Evolutionary conservation across 1,140 invertebrate genomes (phyloP).

Genomic region (Pissodes strobi): DNA sequence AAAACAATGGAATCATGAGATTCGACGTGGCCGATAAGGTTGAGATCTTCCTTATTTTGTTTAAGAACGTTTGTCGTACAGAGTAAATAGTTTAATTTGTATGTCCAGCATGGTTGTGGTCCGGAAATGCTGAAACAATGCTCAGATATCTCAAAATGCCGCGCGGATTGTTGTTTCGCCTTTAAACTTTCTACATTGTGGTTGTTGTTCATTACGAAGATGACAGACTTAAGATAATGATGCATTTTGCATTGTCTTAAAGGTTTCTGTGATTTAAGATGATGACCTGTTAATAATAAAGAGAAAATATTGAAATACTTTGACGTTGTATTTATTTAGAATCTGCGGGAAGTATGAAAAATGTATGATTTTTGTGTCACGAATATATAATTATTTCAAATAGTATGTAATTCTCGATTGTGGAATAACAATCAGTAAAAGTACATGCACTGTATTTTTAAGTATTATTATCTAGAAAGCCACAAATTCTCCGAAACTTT

Average conservation of each 20-base stretch:
- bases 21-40: slow-evolving; percentile 37
- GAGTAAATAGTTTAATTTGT: slow-evolving; percentile 35
- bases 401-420: no score
- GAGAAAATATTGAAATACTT: slow-evolving; percentile 2
- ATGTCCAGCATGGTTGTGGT: slow-evolving; percentile 28
- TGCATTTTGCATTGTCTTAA: slow-evolving; percentile 26
- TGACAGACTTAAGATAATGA: slow-evolving; percentile 23
- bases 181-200: slow-evolving; percentile 29
- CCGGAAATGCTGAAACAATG: slow-evolving; percentile 37
- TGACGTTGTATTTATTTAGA: no score
- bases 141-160: slow-evolving; percentile 15
- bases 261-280: slow-evolving; percentile 1
- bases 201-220: slow-evolving; percentile 12
- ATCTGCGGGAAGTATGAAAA: no score
- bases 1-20: slow-evolving; percentile 39
- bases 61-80: slow-evolving; percentile 23
- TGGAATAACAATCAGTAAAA: no score
- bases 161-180: slow-evolving; percentile 6
- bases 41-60: slow-evolving; percentile 37
- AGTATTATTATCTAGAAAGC: no score
- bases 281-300: slow-evolving; percentile 6
- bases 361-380: no score
- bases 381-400: no score
- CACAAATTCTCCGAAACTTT: no score
- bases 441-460: no score